These are phyloP conservation scores for Emesis furor DNA, from an alignment of 2,888 invertebrate genomes.

Conservation along the genomic window DNA sequence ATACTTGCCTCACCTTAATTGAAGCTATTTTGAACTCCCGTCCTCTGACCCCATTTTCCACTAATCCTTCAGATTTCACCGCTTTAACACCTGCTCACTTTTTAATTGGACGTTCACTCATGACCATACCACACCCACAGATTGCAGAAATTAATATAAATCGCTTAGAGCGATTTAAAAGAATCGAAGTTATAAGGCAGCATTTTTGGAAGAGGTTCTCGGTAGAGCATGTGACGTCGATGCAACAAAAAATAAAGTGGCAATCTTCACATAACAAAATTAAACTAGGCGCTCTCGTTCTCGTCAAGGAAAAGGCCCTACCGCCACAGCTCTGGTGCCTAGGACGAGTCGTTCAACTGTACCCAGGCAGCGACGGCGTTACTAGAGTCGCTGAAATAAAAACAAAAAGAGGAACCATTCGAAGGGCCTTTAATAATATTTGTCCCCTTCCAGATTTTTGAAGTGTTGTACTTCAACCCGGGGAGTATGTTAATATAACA, in stretches of 20 bases:
- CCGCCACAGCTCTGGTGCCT: slow-evolving; percentile 19
- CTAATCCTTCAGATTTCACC: slow-evolving; percentile 51
- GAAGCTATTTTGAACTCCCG: slow-evolving; percentile 62
- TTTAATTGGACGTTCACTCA: slow-evolving; percentile 58
- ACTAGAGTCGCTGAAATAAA: slow-evolving; percentile 40
- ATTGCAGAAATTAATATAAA: not conserved
- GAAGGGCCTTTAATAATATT: slow-evolving; percentile 25
- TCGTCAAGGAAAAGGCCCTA: slow-evolving; percentile 51
- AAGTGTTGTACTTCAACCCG: slow-evolving; percentile 22
- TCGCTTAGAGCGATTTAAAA: not conserved
- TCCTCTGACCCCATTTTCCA: slow-evolving; percentile 51
- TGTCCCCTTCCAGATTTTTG: slow-evolving; percentile 32
- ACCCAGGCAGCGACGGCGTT: slow-evolving; percentile 52
- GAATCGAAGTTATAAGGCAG: not conserved
- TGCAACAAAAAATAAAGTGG: slow-evolving; percentile 44
- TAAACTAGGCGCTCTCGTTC: slow-evolving; percentile 43
- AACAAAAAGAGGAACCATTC: slow-evolving; percentile 47
- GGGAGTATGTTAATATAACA: slow-evolving; percentile 10
- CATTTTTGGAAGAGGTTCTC: slow-evolving; percentile 35
- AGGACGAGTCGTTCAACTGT: slow-evolving; percentile 23
- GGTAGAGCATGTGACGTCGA: not conserved
- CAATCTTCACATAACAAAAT: slow-evolving; percentile 30
- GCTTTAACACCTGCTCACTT: slow-evolving; percentile 60
- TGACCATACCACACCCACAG: slow-evolving; percentile 33
- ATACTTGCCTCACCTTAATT: slow-evolving; percentile 55